These are phyloP conservation scores for western clawed frog (Xenopus tropicalis) DNA, from an alignment of 2,113 vertebrate genomes.

Conservation along the genomic window UCB_Xtro_10.0 CM004443.2:119682001-119682500, in stretches of 20 bases:
- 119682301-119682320: conserved; percentile 7
- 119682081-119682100: conserved; percentile 29
- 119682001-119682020: neutral
- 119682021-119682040: conserved; percentile 5
- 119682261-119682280: conserved; percentile 26
- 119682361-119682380: neutral
- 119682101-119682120: conserved; percentile 19
- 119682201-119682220: neutral
- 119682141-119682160: conserved; percentile 25
- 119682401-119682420: conserved; percentile 36
- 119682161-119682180: conserved; percentile 30
- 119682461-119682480: conserved; percentile 11
- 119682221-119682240: conserved; percentile 9
- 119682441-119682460: conserved; percentile 28
- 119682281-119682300: conserved; percentile 13
- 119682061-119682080: conserved; percentile 17
- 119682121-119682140: conserved; percentile 21
- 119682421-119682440: conserved; percentile 36
- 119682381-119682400: conserved; percentile 32
- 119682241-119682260: neutral
- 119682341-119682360: neutral
- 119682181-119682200: conserved; percentile 5
- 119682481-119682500: neutral
- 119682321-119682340: conserved; percentile 15
- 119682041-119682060: conserved; percentile 17